A percentile compares a stretch with the other conserved stretches of the same genome.
These are phyloP conservation scores for Drosophila funebris DNA, from an alignment of 1,140 invertebrate genomes.

Conservation along the genomic window DNA sequence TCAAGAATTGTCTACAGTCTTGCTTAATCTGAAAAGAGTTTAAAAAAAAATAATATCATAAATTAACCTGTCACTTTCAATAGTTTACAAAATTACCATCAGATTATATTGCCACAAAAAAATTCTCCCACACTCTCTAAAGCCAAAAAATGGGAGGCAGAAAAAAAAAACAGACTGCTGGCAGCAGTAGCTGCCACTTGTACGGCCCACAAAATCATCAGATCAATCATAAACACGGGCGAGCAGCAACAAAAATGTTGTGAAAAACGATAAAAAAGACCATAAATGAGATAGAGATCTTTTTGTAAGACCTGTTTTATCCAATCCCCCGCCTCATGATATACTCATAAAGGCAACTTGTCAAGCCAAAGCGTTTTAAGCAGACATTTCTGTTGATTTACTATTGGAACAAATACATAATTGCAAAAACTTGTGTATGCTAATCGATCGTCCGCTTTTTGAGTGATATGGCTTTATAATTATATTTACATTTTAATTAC, in stretches of 20 bases:
- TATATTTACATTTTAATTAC: slow-evolving; percentile 76
- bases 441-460: slow-evolving; percentile 60
- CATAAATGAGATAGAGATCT: slow-evolving; percentile 76
- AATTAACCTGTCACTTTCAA: slow-evolving; percentile 70
- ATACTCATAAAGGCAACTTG: slow-evolving; percentile 57
- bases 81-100: slow-evolving; percentile 72
- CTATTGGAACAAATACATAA: slow-evolving; percentile 63
- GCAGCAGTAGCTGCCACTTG: slow-evolving; percentile 58
- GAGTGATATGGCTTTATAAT: slow-evolving; percentile 73
- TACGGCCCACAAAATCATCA: slow-evolving; percentile 70
- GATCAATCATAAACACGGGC: slow-evolving; percentile 72
- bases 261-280: slow-evolving; percentile 69
- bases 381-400: slow-evolving; percentile 79
- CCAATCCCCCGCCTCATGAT: slow-evolving; percentile 37
- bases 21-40: slow-evolving; percentile 22
- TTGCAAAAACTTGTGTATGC: slow-evolving; percentile 79
- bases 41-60: slow-evolving; percentile 36
- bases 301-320: slow-evolving; percentile 75
- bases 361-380: slow-evolving; percentile 62
- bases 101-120: slow-evolving; percentile 46
- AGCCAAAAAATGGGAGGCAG: slow-evolving; percentile 8
- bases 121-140: slow-evolving; percentile 77
- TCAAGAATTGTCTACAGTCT: slow-evolving; percentile 12
- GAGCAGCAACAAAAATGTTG: slow-evolving; percentile 33
- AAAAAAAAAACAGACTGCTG: slow-evolving; percentile 35